Base-by-base conservation (phyloP, 2,888 invertebrate species). In the Strigamia transsilvanica region DNA sequence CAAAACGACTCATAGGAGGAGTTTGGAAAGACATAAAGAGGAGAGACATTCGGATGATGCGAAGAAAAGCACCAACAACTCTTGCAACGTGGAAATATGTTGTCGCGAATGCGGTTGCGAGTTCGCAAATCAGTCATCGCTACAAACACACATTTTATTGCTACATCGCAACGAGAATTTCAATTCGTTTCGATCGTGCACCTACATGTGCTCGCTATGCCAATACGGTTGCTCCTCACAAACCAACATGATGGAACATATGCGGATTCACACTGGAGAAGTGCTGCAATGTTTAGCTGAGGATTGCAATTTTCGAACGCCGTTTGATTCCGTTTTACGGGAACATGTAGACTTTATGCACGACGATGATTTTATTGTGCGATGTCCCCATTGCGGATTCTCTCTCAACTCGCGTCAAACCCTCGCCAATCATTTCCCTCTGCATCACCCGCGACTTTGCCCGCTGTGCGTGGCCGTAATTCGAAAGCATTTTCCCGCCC, bases 31-130 rank as follows among this genome's bases (percentile, higher is more conserved):
- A n/a, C 86, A 86, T 83, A 83, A 86, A 51, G 83, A 85, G 38
- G 86, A 86, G 34, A 85, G 86, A 46, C 86, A 86, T 83, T 27
- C 80, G 56, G 80, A 80, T n/a, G 51, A 27, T 5, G 27, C 91
- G 91, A 91, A 91, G 91, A 91, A 89, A 91, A 51, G 38, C 38
- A 38, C 9, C 38, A 38, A 23, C 32, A 91, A 91, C 89, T 91
- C 91, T 91, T 91, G 91, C 89, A 91, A 89, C 88, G 89, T 88
- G 83, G 87, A 89, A 83, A 89, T 90, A 86, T 88, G 89, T 84
- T 90, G 90, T 86, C 88, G 87, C 84, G 88, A 88, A 85, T 90
- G 90, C 87, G 90, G 90, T 83, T 90, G 90, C 86, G 90, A 90
- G 86, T 90, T 90, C 86, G 88, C 89, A 84, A 89, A 90, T 85